Conservation (phyloP, 2,113 vertebrate genomes). For the Bostrychus sinensis region DNA sequence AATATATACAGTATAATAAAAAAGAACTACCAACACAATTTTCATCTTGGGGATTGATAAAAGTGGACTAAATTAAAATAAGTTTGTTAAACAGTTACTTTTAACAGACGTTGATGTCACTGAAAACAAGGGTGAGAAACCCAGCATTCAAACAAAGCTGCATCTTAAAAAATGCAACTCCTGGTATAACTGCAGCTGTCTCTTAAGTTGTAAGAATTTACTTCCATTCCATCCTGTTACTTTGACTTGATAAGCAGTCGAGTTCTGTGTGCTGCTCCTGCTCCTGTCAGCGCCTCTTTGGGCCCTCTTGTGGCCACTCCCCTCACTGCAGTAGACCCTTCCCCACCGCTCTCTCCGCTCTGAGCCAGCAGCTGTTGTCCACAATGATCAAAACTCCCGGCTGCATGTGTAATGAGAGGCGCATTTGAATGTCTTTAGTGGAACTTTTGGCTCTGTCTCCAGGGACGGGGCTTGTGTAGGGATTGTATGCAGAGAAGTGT, state of each 20-base stretch:
- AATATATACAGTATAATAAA: too few species aligned
- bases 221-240: too few species aligned
- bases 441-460: constrained; percentile 60
- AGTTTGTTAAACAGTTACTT: too few species aligned
- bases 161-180: too few species aligned
- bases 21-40: too few species aligned
- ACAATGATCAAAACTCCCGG: constrained; percentile 69
- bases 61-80: too few species aligned
- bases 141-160: too few species aligned
- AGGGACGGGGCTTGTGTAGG: constrained; percentile 58
- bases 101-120: too few species aligned
- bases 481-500: constrained; percentile 68
- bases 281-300: constrained; percentile 34
- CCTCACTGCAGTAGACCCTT: constrained; percentile 41
- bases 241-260: too few species aligned
- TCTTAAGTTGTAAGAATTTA: neutral
- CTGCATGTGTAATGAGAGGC: constrained; percentile 68
- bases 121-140: too few species aligned
- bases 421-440: constrained; percentile 66
- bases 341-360: constrained; percentile 57
- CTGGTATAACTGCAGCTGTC: neutral
- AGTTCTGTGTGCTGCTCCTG: constrained; percentile 4
- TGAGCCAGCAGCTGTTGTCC: constrained; percentile 71
- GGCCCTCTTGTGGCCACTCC: constrained; percentile 77
- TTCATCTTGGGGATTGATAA: too few species aligned